A percentile compares a stretch with the other conserved stretches of the same genome.
phyloP scores from a whole-genome alignment of 2,797 vertebrate genomes.

The Acridotheres tristis region DNA sequence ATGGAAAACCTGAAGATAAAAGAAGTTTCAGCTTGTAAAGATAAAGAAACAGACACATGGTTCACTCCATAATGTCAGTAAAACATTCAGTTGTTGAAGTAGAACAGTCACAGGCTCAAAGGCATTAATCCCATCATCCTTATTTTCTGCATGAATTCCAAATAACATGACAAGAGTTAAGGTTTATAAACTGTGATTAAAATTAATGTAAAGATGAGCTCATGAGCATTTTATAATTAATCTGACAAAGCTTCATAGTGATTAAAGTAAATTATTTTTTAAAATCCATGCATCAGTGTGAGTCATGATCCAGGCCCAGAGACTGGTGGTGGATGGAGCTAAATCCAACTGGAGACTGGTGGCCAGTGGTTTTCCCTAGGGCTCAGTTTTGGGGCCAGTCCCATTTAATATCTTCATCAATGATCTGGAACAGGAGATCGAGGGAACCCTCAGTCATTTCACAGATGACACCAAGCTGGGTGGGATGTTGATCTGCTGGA shows the following conservation, averaged over 20 bases:
- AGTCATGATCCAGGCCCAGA: not conserved
- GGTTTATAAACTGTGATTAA: not conserved
- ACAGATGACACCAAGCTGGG: not conserved
- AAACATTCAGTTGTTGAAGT: not conserved
- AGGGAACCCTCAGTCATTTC: not conserved
- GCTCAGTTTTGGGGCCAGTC: too few species aligned
- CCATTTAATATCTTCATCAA: not conserved
- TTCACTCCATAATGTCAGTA: not conserved
- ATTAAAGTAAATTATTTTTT: not conserved
- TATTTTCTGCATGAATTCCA: not conserved
- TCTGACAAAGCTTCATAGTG: not conserved
- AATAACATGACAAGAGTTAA: not conserved
- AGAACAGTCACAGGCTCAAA: not conserved
- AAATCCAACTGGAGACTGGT: not conserved
- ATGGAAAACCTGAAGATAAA: not conserved
- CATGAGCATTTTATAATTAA: not conserved
- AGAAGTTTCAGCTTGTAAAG: not conserved
- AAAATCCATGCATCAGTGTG: not conserved
- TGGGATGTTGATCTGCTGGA: not conserved
- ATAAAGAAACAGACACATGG: not conserved
- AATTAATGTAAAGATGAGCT: not conserved
- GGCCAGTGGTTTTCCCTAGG: not conserved
- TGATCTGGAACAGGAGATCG: not conserved
- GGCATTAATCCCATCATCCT: not conserved
- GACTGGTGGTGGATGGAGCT: not conserved